Conservation (phyloP, 2,888 invertebrate species). For the Phymatocera aterrima region DNA sequence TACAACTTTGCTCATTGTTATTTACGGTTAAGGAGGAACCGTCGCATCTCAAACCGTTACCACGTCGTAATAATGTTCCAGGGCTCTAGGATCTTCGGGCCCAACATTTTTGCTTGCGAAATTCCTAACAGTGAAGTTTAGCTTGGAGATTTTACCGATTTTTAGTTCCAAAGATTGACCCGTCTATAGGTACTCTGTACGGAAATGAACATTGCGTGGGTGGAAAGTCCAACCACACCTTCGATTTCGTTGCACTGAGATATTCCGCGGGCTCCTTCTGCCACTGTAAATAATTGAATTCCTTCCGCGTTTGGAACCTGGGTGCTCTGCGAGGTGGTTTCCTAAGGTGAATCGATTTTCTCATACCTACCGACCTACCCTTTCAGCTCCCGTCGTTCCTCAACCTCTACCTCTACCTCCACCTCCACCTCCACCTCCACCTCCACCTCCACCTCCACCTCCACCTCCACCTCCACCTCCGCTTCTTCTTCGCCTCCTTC, state of each 20-base stretch:
- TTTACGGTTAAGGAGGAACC: slow-evolving; percentile 52
- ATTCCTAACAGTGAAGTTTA: no score
- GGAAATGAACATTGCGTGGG: no score
- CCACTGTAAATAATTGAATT: slow-evolving; percentile 73
- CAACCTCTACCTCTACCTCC: slow-evolving; percentile 46
- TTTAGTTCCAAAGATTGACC: no score
- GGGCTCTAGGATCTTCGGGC: no score
- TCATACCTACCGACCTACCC: slow-evolving; percentile 56
- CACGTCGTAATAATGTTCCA: neutral
- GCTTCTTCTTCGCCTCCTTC: slow-evolving; percentile 21
- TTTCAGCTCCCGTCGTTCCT: slow-evolving; percentile 46
- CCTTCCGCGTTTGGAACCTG: slow-evolving; percentile 67
- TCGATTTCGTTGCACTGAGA: neutral
- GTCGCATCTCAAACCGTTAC: neutral
- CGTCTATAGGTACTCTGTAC: no score
- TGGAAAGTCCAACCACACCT: neutral
- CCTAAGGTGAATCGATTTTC: slow-evolving; percentile 73
- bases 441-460: slow-evolving; percentile 29
- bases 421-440: slow-evolving; percentile 43
- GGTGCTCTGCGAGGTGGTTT: slow-evolving; percentile 55
- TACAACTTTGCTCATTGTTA: slow-evolving; percentile 54
- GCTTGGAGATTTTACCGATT: no score
- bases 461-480: slow-evolving; percentile 46
- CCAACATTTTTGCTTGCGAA: no score
- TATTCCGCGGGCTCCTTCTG: slow-evolving; percentile 65